Evolutionary conservation across 2,888 invertebrate species (phyloP), one percentile per base, ranked within the genome.

Genomic region (Lysandra bellargus): DNA sequence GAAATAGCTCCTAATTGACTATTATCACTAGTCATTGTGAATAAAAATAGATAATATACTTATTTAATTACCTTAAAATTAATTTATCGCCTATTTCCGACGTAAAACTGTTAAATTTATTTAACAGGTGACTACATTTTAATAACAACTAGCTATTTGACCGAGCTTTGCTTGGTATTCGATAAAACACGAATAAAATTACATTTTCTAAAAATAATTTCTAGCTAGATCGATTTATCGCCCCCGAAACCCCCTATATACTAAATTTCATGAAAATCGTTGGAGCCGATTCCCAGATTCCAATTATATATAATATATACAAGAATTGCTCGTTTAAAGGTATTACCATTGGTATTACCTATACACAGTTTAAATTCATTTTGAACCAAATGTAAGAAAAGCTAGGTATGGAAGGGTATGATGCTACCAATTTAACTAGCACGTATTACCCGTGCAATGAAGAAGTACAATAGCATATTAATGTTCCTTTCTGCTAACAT

Each of bases 41-140:
- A 69, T 69, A 69, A 33, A 30, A 69, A 69, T 69, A 69, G 33
- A 69, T 69, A 69, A 69, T 69, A 69, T 14, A 33, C 69, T 33
- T 69, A 69, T 33, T 33, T 69, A 33, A 69, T 37, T 37, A 69
- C 69, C 69, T 33, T 14, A 14, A 69, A 69, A 37, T 69, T 69
- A 37, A 69, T 69, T 69, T 69, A 69, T 69, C 2, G 37, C 17
- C 69, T 69, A 12, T 33, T 37, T 37, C 14, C 69, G 33, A 69
- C 69, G 30, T 37, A 17, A 69, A 37, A 17, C 33, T 69, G 5
- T 14, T 69, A 23, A 37, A 37, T 69, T 69, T 33, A 69, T 69
- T 33, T 69, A 14, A 23, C 4, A 69, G 17, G 69, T 37, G 14
- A 33, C 3, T 30, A 6, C 61, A 61, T 61, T 61, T 30, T 69